Evolutionary conservation across 2,113 vertebrate genomes (phyloP), one percentile per base, ranked within the genome.

Genomic region (Pteronura brasiliensis): DNA sequence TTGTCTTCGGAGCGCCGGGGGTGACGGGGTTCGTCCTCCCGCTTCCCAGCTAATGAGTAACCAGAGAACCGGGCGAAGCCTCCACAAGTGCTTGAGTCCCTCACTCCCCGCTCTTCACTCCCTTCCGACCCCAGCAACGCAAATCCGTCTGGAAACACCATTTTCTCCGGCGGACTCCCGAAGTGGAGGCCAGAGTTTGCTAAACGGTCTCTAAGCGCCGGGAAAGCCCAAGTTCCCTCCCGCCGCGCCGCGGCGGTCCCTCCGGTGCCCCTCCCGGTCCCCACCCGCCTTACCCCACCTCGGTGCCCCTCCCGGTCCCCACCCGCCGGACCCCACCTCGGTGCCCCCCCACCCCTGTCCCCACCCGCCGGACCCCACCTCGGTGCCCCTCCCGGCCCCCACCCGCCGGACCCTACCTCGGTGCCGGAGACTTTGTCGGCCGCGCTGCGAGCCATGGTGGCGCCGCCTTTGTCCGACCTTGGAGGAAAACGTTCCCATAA

Each of bases 381-480:
- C 99, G 96, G 98, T 99, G 93, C 98, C 98, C 8, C 88, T 29
- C 11, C 44, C 80, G 77, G 47, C 12, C 39, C 86, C 23, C 36
- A 0, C 18, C 55, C 55, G 23, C 74, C 86, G n/a, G 69, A 23
- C 18, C 97, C 11, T 98, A 99, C 99, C 98, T 99, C 99, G 69
- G 29, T 29, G 18, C 98, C 98, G 97, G 97, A 81, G 98, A 99
- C 99, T 96, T 97, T 98, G 72, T 99, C 98, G 96, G 88, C 49
- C 57, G 98, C 98, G 96, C 98, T 98, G 96, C 98, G 97, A 98
- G 99, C 98, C 98, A 99, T 99, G 98, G 98, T 99, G 93, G 97
- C 92, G 89, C 98, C 84, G 87, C 69, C 94, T 96, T 77, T 81
- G 88, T 97, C 90, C 34, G 6, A 72, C 89, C 52, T 67, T 94